Percentiles rank a stretch among this genome's conserved stretches.
These are phyloP conservation scores for Paguma larvata DNA, from an alignment of 2,797 vertebrate genomes.

Conservation along the genomic window DNA sequence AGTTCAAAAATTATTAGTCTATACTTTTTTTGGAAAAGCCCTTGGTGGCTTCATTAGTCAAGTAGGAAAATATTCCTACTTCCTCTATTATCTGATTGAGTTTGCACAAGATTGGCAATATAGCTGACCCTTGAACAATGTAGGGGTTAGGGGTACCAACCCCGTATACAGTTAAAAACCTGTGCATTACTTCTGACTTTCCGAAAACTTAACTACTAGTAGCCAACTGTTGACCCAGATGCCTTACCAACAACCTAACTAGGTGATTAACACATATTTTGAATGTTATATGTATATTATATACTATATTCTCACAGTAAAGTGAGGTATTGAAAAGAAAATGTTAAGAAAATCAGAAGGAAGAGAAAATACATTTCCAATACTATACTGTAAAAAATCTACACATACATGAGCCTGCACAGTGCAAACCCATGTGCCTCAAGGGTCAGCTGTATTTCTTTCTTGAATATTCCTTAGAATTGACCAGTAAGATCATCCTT, in stretches of 20 bases:
- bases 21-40: slow-evolving; percentile 5
- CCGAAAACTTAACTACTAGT: neutral
- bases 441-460: neutral
- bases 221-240: neutral
- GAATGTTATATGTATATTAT: neutral
- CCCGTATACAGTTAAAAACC: neutral
- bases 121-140: neutral
- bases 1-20: neutral
- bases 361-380: neutral
- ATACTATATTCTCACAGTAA: neutral
- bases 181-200: neutral
- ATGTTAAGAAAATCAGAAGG: neutral
- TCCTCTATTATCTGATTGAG: neutral
- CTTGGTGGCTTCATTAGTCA: neutral
- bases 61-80: neutral
- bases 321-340: neutral
- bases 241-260: neutral
- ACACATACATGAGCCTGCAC: neutral
- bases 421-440: neutral
- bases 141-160: neutral
- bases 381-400: neutral
- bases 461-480: neutral
- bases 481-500: neutral
- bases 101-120: neutral
- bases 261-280: neutral